Base-by-base conservation (phyloP, 2,888 invertebrate species). In the Anoncus sp. region DNA sequence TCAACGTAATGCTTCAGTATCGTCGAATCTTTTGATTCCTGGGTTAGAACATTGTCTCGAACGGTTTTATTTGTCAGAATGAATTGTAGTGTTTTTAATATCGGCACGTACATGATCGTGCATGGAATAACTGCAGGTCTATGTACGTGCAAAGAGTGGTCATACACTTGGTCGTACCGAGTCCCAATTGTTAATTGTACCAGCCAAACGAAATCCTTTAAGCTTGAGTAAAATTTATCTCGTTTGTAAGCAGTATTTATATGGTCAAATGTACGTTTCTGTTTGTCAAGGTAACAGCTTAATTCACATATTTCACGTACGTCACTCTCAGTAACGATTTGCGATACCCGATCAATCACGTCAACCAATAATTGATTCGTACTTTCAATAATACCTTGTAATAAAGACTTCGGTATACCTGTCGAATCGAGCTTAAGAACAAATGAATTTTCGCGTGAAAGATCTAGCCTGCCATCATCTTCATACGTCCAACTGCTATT, bases 351-450 rank as follows among this genome's bases (percentile, higher is more conserved):
- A 53, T 53, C 53, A 31, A 12, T 27, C 3, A 53, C 31, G n/a
- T 31, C n/a, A n/a, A 53, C 7, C 27, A 31, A 53, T 14, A 53
- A 31, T 53, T 53, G 27, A 24, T 53, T 27, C 14, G 14, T 27
- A 53, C 53, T 16, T 12, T 27, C 27, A 27, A 53, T 16, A 51
- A 79, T 38, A 12, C 9, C 45, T 59, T 79, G 73, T 10, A 79
- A 35, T 12, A 55, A 69, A 6, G 73, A 65, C 55, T 76, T 75
- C 3, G 73, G 75, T 20, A 79, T 69, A 3, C 70, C 20, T 20
- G 67, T 63, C 14, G 38, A 63, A 20, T 63, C 63, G n/a, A 63
- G 49, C 35, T 63, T 49, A 12, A 49, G 49, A 35, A 49, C 10
- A 63, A 49, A 63, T 20, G 27, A 16, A 35, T 27, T 31, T n/a